Evolutionary conservation across 2,888 invertebrate genomes (phyloP).

Genomic region (Agrochola lota): DNA sequence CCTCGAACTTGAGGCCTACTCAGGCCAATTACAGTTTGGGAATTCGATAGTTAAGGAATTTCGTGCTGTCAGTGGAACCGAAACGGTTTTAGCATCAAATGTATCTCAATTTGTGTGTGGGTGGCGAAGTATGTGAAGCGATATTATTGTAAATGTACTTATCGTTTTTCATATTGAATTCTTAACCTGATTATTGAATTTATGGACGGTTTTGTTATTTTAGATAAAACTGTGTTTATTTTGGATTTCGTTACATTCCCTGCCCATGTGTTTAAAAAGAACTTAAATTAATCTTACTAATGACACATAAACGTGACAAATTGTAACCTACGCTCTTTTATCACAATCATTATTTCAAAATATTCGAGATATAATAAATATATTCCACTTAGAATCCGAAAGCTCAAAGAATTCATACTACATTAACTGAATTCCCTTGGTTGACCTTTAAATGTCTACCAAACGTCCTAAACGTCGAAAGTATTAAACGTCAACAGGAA

Average conservation of each 20-base stretch:
- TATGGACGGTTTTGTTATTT: slow-evolving; percentile 1
- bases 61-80: slow-evolving; percentile 21
- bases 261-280: neutral
- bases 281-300: neutral
- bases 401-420: neutral
- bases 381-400: neutral
- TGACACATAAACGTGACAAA: neutral
- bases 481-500: slow-evolving; percentile 53
- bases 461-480: slow-evolving; percentile 34
- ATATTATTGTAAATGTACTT: slow-evolving; percentile 47
- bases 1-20: slow-evolving; percentile 68
- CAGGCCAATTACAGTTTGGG: slow-evolving; percentile 60
- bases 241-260: neutral
- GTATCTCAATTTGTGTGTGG: slow-evolving; percentile 53
- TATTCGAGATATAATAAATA: neutral
- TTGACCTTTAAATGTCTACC: slow-evolving; percentile 42
- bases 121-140: slow-evolving; percentile 55
- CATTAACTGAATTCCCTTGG: slow-evolving; percentile 15
- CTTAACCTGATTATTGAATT: slow-evolving; percentile 3
- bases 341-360: neutral
- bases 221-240: neutral
- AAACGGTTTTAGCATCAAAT: slow-evolving; percentile 35
- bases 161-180: slow-evolving; percentile 37
- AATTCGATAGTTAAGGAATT: slow-evolving; percentile 62
- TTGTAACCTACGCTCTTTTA: neutral